Percentiles rank a stretch among this genome's conserved stretches.
phyloP scores from a whole-genome alignment of 2,113 vertebrate species.

The Heteronetta atricapilla region DNA sequence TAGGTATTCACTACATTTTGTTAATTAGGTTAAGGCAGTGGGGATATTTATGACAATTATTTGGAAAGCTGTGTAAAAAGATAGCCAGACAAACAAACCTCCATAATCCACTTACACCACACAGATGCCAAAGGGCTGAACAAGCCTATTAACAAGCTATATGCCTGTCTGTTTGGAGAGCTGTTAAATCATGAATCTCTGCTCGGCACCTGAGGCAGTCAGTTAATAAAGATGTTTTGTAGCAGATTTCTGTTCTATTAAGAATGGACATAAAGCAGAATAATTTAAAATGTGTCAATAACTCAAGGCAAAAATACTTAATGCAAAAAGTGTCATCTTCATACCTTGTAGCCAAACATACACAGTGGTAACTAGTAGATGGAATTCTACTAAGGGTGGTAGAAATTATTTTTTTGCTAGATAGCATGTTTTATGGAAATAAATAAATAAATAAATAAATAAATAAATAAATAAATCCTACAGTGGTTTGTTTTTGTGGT shows the following conservation, averaged over 20 bases:
- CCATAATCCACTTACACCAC: constrained; percentile 67
- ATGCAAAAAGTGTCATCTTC: constrained; percentile 35
- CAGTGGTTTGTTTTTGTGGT: not conserved
- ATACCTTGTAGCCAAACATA: constrained; percentile 40
- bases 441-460: no score
- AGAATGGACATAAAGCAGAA: constrained; percentile 71
- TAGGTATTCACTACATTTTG: constrained; percentile 57
- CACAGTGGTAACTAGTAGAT: not conserved
- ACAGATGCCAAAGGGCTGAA: constrained; percentile 67
- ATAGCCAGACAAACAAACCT: constrained; percentile 65
- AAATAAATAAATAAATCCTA: no score
- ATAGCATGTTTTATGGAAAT: not conserved
- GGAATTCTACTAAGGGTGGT: not conserved
- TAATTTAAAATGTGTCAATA: constrained; percentile 78
- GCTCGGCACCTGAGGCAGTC: constrained; percentile 67
- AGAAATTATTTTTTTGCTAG: not conserved
- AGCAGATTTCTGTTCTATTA: constrained; percentile 74
- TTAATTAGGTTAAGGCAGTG: constrained; percentile 63
- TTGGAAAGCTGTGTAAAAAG: constrained; percentile 66
- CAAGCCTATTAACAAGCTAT: constrained; percentile 69
- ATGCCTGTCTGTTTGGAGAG: constrained; percentile 56
- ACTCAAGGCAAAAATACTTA: constrained; percentile 73
- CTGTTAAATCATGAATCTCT: constrained; percentile 67
- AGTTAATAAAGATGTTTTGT: constrained; percentile 77
- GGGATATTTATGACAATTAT: constrained; percentile 59